A percentile compares a stretch with the other conserved stretches of the same genome.
Evolutionary conservation across 2,797 vertebrate species (phyloP).

Genomic region (Poeciliopsis infans): DNA sequence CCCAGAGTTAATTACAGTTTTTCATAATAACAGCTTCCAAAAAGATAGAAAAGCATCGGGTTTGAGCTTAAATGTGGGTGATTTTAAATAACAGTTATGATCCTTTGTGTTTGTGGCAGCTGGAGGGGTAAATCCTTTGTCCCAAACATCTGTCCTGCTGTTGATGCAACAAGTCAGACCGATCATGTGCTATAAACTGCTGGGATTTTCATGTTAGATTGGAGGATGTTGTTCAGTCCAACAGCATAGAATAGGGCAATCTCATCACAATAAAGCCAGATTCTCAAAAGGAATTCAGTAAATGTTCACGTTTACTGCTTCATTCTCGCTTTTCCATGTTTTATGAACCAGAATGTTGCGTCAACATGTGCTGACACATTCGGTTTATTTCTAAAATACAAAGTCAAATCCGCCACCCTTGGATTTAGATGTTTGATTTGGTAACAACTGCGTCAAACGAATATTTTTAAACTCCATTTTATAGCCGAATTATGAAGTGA

Average conservation of each 20-base stretch:
- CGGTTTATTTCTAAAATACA: slow-evolving; percentile 9
- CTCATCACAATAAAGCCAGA: slow-evolving; percentile 8
- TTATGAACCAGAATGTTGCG: not conserved
- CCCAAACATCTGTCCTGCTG: slow-evolving; percentile 78
- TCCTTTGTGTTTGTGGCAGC: slow-evolving; percentile 44
- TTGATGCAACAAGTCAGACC: slow-evolving; percentile 48
- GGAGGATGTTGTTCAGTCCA: not conserved
- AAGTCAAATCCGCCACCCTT: slow-evolving; percentile 10
- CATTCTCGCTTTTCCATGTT: fast-evolving
- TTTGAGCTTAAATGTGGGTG: slow-evolving; percentile 23
- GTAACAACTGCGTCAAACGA: not conserved
- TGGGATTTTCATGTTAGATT: not conserved
- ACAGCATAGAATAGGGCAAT: not conserved
- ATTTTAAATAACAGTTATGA: slow-evolving; percentile 24
- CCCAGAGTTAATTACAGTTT: slow-evolving; percentile 69
- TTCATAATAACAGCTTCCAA: slow-evolving; percentile 65
- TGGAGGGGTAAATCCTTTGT: slow-evolving; percentile 76
- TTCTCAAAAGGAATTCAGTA: not conserved
- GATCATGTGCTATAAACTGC: slow-evolving; percentile 1
- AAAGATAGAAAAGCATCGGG: slow-evolving; percentile 38
- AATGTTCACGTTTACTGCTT: not conserved
- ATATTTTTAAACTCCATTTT: not conserved
- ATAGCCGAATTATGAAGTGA: slow-evolving; percentile 22
- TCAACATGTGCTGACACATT: slow-evolving; percentile 1
- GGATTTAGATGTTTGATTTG: not conserved